Percentiles rank a stretch among this genome's conserved stretches.
Evolutionary conservation across 2,797 vertebrate species (phyloP).

Genomic region (Kryptolebias ocellatus): DNA sequence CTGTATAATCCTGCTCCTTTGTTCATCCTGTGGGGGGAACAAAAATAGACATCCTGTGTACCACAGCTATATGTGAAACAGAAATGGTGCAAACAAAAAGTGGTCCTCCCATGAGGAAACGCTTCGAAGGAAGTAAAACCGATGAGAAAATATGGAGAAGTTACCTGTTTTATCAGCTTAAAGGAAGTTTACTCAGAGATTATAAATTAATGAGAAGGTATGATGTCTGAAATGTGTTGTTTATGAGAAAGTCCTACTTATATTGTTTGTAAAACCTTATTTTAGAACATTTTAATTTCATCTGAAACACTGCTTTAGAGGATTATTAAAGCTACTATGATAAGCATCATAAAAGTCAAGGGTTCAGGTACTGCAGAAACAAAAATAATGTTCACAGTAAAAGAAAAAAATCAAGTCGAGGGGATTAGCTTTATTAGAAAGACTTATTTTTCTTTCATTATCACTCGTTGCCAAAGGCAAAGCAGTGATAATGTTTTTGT

Average conservation of each 20-base stretch:
- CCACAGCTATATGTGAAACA: conserved; percentile 45
- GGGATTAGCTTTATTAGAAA: too few species aligned
- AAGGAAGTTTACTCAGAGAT: conserved; percentile 53
- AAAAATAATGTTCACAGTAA: too few species aligned
- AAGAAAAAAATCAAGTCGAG: too few species aligned
- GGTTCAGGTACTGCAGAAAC: conserved; percentile 9
- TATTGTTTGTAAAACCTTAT: conserved; percentile 27
- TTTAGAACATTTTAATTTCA: conserved; percentile 1
- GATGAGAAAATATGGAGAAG: conserved; percentile 47
- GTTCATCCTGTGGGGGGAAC: conserved; percentile 61
- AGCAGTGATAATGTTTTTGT: too few species aligned
- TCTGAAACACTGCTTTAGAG: conserved; percentile 9
- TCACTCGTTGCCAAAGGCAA: too few species aligned
- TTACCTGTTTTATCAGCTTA: conserved; percentile 42
- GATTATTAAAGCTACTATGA: background rate
- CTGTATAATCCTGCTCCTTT: conserved; percentile 56
- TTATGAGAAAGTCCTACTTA: background rate
- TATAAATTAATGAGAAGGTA: conserved; percentile 33
- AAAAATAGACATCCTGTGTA: conserved; percentile 62
- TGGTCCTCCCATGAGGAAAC: conserved; percentile 47
- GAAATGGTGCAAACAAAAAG: conserved; percentile 46
- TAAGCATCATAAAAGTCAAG: conserved; percentile 5
- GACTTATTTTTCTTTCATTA: too few species aligned
- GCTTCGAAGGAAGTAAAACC: conserved; percentile 47
- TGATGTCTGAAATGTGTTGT: conserved; percentile 32